Conservation (phyloP, 2,113 vertebrate species). For the Saguinus midas region DNA sequence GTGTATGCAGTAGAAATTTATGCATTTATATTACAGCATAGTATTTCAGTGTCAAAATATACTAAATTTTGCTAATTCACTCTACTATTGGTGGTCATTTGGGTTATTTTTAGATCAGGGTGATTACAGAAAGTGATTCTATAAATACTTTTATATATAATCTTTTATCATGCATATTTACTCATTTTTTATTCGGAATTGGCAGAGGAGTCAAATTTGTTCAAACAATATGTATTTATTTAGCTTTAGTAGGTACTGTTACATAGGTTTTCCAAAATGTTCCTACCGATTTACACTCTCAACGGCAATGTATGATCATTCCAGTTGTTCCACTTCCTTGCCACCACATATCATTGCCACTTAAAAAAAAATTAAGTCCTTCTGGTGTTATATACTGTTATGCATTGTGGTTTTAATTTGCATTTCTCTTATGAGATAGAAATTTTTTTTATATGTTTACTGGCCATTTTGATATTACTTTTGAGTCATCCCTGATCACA, state of each 20-base stretch:
- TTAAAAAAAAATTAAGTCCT: not conserved
- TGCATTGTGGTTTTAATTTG: conserved; percentile 1
- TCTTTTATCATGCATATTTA: not conserved
- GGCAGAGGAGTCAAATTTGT: not conserved
- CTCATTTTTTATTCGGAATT: not conserved
- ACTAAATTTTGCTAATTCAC: not conserved
- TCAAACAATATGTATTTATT: not conserved
- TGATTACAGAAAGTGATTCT: not conserved
- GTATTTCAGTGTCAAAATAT: not conserved
- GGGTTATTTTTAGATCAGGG: not conserved
- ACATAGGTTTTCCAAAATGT: not conserved
- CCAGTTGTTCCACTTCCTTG: not conserved
- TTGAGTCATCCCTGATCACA: not conserved
- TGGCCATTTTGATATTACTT: not conserved
- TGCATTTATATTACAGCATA: not conserved
- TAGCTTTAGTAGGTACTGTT: not conserved
- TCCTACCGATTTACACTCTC: not conserved
- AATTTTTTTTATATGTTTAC: not conserved
- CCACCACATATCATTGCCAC: not conserved
- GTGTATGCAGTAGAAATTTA: not conserved
- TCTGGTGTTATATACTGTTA: not conserved
- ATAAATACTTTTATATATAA: not conserved
- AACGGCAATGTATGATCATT: not conserved
- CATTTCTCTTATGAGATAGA: not conserved
- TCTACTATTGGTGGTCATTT: not conserved